Base-by-base conservation (phyloP, 2,888 invertebrate species). In the Copidosoma aretas region DNA sequence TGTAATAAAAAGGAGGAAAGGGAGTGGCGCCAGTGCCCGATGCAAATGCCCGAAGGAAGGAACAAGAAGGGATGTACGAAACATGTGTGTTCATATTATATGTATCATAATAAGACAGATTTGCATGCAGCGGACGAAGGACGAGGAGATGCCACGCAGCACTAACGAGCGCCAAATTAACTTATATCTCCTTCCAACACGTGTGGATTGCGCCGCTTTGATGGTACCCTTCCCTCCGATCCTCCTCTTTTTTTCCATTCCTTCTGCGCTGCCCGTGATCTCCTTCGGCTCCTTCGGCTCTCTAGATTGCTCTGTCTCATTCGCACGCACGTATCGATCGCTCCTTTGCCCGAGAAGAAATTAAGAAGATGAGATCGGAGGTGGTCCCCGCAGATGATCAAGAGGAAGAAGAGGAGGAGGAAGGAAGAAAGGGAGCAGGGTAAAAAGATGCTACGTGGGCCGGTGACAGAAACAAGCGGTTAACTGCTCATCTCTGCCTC, bases 131-230 rank as follows among this genome's bases (percentile, higher is more conserved):
- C 46, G 60, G 46, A 54, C n/a, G 54, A 52, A 22, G 22, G 43
- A 53, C 53, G 63, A n/a, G n/a, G n/a, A n/a, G n/a, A n/a, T n/a
- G 60, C 15, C 24, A 59, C 53, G 66, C 32, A 41, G 58, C 59
- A 64, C 70, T 68, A 72, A 72, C 68, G 64, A 71, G 66, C 69
- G 69, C 57, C 71, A 73, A 73, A 71, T 72, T 73, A 73, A 71
- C 71, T 73, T 71, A 73, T 73, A 32, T 73, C 73, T 73, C 71
- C 65, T 69, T 71, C 67, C 71, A 67, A 54, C 71, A 72, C 64
- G 68, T 71, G 67, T 66, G 56, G 67, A 61, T 68, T 67, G 3
- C 32, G 32, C 32, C 32, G 32, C 32, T 32, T 32, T 32, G 32
- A 32, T 32, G 8, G 68, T 68, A 63, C 58, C 59, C 41, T 51